Evolutionary conservation across 2,113 vertebrate species (phyloP), one percentile per base, ranked within the genome.

Genomic region (Seriola quinqueradiata): DNA sequence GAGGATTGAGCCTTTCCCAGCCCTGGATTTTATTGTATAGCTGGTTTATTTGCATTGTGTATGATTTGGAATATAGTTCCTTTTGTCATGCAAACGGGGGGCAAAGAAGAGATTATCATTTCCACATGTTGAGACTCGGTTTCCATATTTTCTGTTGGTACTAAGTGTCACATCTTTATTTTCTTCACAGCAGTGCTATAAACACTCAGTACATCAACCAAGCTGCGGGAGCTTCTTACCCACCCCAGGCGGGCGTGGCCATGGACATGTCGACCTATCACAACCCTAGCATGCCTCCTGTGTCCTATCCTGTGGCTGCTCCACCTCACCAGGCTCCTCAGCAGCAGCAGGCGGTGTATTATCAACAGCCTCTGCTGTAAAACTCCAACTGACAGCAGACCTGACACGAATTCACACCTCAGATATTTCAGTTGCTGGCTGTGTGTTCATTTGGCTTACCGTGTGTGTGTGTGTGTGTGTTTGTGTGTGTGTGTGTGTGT

Each of bases 321-420:
- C 96, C 97, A 0, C 85, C 95, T 86, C 97, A 94, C 46, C 93
- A 97, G 9, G 74, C 94, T 68, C 82, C 95, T 10, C 91, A 77
- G 78, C 97, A 94, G 12, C 97, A 95, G 60, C 96, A 94, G 66
- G 59, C 95, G 0, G 94, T 79, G 54, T 99, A 96, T 92, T 99
- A 97, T 2, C 98, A 97, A 84, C 98, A 99, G 88, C 98, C 98
- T 72, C 97, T 99, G 68, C 96, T 99, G 65, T 99, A 90, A 94
- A 73, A 44, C 40, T 34, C 59, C 0, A 6, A 54, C 60, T 19
- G 13, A 50, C 65, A 12, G 59, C 70, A 75, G 70, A 54, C 75
- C 82, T 72, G 42, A 70, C 23, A 63, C 14, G 10, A 73, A 68
- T 9, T 21, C 85, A 42, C 5, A 19, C 75, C 21, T 54, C 75